Percentiles rank a stretch among this genome's conserved stretches.
phyloP scores from a whole-genome alignment of 2,888 invertebrate genomes.

The Blastobasis lacticolella region DNA sequence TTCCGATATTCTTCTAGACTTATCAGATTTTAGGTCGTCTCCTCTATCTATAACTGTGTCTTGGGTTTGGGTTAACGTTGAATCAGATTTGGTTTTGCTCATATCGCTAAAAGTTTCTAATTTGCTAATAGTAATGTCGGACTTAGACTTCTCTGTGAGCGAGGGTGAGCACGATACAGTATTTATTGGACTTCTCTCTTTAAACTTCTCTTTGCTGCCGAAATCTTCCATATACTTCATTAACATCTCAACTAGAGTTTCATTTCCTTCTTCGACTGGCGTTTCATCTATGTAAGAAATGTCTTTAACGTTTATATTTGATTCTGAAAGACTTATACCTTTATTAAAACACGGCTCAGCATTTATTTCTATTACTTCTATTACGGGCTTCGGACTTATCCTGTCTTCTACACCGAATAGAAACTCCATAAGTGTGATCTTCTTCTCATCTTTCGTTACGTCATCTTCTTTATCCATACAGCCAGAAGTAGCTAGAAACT shows the following conservation, averaged over 20 bases:
- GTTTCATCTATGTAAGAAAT: constrained; percentile 63
- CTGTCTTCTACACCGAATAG: constrained; percentile 56
- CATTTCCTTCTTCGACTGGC: constrained; percentile 53
- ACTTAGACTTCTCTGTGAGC: constrained; percentile 62
- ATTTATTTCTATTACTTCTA: constrained; percentile 48
- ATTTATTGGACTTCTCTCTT: constrained; percentile 25
- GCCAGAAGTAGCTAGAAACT: constrained; percentile 59
- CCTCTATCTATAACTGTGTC: constrained; percentile 60
- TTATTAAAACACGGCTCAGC: constrained; percentile 28
- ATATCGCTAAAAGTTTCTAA: constrained; percentile 61
- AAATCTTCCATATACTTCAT: constrained; percentile 66
- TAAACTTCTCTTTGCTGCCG: constrained; percentile 37
- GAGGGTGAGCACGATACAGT: constrained; percentile 51
- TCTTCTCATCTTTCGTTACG: constrained; percentile 43
- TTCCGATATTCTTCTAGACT: constrained; percentile 53
- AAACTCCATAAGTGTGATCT: constrained; percentile 67
- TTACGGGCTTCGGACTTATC: constrained; percentile 35
- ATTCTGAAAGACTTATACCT: constrained; percentile 48
- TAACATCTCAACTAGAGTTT: constrained; percentile 60
- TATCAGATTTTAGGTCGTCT: constrained; percentile 32
- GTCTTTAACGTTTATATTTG: constrained; percentile 52
- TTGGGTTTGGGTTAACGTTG: constrained; percentile 59
- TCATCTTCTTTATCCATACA: constrained; percentile 53
- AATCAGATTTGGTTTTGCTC: constrained; percentile 66
- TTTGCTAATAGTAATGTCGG: constrained; percentile 61